phyloP scores from a whole-genome alignment of 2,113 vertebrate genomes.

The Hucho hucho region DNA sequence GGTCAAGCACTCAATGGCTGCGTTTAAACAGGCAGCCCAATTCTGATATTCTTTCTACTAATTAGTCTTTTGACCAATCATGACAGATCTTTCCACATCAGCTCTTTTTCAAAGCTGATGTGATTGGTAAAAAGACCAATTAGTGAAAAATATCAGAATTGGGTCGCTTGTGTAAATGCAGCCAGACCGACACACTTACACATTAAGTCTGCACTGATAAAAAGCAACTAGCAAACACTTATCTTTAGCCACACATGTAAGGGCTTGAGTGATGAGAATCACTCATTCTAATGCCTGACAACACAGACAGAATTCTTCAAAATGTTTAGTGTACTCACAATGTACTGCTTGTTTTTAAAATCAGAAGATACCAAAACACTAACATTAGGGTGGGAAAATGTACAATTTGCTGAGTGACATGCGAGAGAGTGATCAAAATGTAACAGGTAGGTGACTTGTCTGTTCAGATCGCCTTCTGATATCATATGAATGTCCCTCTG shows the following conservation, averaged over 20 bases:
- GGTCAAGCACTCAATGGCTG: slow-evolving; percentile 20
- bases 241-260: background rate
- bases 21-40: too few relatives aligned
- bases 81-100: too few relatives aligned
- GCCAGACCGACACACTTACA: background rate
- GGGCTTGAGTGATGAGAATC: background rate
- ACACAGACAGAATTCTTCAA: too few relatives aligned
- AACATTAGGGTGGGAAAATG: background rate
- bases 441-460: background rate
- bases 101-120: too few relatives aligned
- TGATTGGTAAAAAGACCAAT: too few relatives aligned
- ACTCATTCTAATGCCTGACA: background rate
- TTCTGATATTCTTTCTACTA: too few relatives aligned
- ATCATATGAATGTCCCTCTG: background rate
- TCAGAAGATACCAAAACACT: background rate
- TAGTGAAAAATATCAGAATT: too few relatives aligned
- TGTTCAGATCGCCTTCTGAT: background rate
- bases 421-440: background rate
- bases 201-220: background rate
- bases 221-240: background rate
- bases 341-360: background rate
- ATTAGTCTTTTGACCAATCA: too few relatives aligned
- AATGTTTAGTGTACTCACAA: background rate
- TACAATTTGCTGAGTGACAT: background rate
- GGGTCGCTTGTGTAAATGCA: too few relatives aligned